A percentile compares a stretch with the other conserved stretches of the same genome.
phyloP scores from a whole-genome alignment of 2,113 vertebrate genomes.

The Sebastes fasciatus region DNA sequence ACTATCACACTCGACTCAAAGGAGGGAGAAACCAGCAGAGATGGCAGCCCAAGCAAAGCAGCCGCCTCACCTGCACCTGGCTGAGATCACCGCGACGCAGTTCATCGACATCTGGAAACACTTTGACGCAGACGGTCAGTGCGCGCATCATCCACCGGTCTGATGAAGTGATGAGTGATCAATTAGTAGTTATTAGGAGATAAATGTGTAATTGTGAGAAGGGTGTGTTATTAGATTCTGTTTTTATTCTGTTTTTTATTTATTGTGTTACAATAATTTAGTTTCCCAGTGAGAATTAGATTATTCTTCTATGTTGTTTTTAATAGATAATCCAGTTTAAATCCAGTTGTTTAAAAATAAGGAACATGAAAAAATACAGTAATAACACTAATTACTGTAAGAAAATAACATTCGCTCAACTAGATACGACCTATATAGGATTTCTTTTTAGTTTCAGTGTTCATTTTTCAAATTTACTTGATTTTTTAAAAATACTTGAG shows the following conservation, averaged over 20 bases:
- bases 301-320: neutral
- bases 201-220: neutral
- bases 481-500: neutral
- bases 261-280: neutral
- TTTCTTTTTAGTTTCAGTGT: neutral
- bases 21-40: constrained; percentile 52
- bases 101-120: constrained; percentile 98
- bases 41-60: constrained; percentile 90
- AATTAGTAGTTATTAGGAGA: neutral
- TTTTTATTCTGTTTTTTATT: neutral
- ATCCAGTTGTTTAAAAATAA: neutral
- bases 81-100: constrained; percentile 94
- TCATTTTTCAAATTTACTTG: neutral
- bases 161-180: neutral
- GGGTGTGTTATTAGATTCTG: neutral
- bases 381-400: neutral
- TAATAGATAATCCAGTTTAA: neutral
- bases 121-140: constrained; percentile 95
- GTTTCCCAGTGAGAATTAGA: neutral
- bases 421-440: neutral
- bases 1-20: constrained; percentile 34
- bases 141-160: neutral
- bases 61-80: constrained; percentile 90
- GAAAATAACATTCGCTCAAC: neutral
- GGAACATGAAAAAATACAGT: neutral